Evolutionary conservation across 2,113 vertebrate species (phyloP), one percentile per base, ranked within the genome.

Genomic region (Alligator sinensis): DNA sequence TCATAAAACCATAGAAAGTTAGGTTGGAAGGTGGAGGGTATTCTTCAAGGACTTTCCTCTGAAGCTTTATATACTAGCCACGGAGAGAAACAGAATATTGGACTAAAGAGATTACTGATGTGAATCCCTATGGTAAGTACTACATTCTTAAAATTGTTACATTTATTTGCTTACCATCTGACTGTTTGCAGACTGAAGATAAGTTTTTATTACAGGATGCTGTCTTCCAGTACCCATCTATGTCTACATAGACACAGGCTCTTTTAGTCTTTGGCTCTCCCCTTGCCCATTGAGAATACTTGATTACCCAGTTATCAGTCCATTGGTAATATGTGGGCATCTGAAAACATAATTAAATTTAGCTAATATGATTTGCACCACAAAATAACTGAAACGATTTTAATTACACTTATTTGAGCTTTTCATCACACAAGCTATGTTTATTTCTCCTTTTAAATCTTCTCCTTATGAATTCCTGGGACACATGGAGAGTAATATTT

Each of bases 241-340:
- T 89, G 62, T 98, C 98, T n/a, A 98, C 94, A 80, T 98, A 98
- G 78, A 98, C 98, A 94, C 98, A 99, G 58, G 91, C 98, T 28
- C 94, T 92, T 94, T 98, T 98, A 77, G 85, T 87, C 93, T 92
- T 97, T 8, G 98, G 98, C 80, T 99, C 98, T 57, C 95, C 91
- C 8, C 4, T 14, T 13, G 97, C 98, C 98, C 98, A 99, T 85
- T 97, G 97, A 54, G 97, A 97, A 84, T 96, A 98, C 21, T 88
- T 82, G 60, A 98, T 78, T 47, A 62, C 59, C 98, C 98, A 98
- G 81, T 98, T 98, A 83, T 98, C 98, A 14, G 97, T 94, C 98
- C 98, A 99, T 72, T 92, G 97, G 92, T 95, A 99, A 21, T 84
- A 96, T 16, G 97, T 97, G 63, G 12, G 80, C 3, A 98, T 98